Evolutionary conservation across 2,113 vertebrate genomes (phyloP).

Genomic region (Oncorhynchus kisutch): DNA sequence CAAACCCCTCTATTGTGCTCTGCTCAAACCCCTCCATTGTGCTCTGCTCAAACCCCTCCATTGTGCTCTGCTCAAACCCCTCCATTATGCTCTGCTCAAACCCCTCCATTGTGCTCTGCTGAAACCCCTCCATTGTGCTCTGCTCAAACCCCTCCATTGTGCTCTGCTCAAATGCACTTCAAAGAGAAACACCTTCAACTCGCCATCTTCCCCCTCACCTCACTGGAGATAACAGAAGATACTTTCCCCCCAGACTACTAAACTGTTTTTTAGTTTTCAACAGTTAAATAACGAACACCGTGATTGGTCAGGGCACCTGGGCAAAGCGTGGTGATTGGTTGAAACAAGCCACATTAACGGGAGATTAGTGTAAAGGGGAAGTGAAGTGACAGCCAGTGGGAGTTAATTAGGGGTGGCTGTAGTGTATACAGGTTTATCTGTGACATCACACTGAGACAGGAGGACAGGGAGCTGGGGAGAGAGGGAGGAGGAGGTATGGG

Average conservation of each 20-base stretch:
- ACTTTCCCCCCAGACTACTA: background rate
- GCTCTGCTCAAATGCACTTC: constrained; percentile 21
- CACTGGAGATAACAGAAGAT: background rate
- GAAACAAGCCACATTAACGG: constrained; percentile 20
- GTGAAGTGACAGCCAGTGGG: constrained; percentile 41
- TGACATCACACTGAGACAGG: constrained; percentile 27
- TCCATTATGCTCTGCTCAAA: too few relatives aligned
- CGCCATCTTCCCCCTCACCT: background rate
- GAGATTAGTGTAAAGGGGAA: constrained; percentile 33
- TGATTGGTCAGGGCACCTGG: constrained; percentile 4
- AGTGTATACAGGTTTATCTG: constrained; percentile 43
- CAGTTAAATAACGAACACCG: constrained; percentile 5
- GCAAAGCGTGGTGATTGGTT: constrained; percentile 24
- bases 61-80: too few relatives aligned
- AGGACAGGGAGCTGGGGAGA: background rate
- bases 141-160: too few relatives aligned
- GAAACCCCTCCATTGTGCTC: too few relatives aligned
- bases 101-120: too few relatives aligned
- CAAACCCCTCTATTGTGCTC: too few relatives aligned
- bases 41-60: too few relatives aligned
- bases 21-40: too few relatives aligned
- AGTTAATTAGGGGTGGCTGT: constrained; percentile 47
- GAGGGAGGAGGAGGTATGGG: background rate
- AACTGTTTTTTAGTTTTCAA: too few relatives aligned
- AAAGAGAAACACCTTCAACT: constrained; percentile 34